Conservation (phyloP, 2,888 invertebrate genomes). For the Phanerotoma sp. region DNA sequence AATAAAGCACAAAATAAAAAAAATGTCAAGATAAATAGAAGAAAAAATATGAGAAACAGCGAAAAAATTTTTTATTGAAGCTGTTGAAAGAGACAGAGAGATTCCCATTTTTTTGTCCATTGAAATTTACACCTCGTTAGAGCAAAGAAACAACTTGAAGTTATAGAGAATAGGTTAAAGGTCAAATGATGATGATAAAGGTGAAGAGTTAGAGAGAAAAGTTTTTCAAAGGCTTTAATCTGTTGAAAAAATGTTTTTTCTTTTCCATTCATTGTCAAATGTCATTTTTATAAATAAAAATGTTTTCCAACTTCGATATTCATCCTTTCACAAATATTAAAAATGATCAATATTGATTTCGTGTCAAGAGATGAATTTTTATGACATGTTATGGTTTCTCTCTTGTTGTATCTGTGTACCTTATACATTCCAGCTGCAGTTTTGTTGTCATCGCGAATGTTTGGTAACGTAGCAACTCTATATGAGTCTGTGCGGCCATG, state of each 20-base stretch:
- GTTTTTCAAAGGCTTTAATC: background rate
- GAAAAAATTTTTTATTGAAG: background rate
- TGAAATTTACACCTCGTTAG: background rate
- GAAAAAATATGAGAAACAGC: background rate
- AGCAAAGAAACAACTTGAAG: background rate
- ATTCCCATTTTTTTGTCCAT: background rate
- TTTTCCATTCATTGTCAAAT: background rate
- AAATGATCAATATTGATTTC: background rate
- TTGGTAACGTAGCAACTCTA: slow-evolving; percentile 92
- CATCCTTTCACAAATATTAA: background rate
- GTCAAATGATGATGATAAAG: slow-evolving; percentile 48
- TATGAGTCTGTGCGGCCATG: slow-evolving; percentile 96
- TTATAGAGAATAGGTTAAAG: slow-evolving; percentile 40
- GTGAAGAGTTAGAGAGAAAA: slow-evolving; percentile 18
- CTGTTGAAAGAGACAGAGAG: background rate
- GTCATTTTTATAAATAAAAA: background rate
- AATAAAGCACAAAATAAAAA: background rate
- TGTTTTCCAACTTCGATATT: background rate
- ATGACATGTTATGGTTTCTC: background rate
- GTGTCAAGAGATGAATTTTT: background rate
- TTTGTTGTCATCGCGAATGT: slow-evolving; percentile 92
- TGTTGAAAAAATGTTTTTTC: background rate
- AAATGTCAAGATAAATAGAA: slow-evolving; percentile 1
- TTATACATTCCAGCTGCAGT: slow-evolving; percentile 92
- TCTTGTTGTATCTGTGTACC: slow-evolving; percentile 61